Evolutionary conservation across 2,113 vertebrate species (phyloP).

Genomic region (Vulpes lagopus): DNA sequence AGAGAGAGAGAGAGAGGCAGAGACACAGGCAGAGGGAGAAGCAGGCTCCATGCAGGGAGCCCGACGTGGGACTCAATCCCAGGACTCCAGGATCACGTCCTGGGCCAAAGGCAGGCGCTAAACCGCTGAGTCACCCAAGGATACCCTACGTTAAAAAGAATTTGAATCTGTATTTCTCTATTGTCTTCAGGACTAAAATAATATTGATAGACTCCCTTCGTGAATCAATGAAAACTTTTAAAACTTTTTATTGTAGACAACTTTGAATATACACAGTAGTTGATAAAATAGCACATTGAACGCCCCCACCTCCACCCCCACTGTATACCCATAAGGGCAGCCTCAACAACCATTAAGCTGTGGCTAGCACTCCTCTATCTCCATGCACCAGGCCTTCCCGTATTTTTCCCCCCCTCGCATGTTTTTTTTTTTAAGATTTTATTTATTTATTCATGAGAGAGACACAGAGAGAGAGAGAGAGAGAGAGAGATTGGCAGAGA

Average conservation of each 20-base stretch:
- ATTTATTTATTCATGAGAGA: too few relatives aligned
- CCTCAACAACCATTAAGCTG: neutral
- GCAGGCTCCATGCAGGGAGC: too few relatives aligned
- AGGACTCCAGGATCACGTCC: too few relatives aligned
- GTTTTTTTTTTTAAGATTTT: too few relatives aligned
- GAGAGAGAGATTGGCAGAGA: too few relatives aligned
- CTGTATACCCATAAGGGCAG: neutral
- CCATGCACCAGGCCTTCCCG: neutral
- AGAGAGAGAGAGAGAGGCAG: too few relatives aligned
- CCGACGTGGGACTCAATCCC: too few relatives aligned
- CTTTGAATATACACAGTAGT: neutral
- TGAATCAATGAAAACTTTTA: neutral
- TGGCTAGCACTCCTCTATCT: neutral
- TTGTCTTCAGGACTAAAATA: conserved; percentile 32
- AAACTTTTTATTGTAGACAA: neutral
- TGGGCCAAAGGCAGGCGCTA: too few relatives aligned
- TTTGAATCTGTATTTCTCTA: conserved; percentile 22
- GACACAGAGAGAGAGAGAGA: too few relatives aligned
- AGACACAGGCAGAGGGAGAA: too few relatives aligned
- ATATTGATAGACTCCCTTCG: neutral
- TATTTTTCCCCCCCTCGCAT: neutral
- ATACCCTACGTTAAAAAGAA: neutral
- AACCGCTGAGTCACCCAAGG: too few relatives aligned
- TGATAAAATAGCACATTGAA: neutral
- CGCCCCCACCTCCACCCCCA: neutral